Conservation (phyloP, 2,888 invertebrate species). For the Epinotia nisella region DNA sequence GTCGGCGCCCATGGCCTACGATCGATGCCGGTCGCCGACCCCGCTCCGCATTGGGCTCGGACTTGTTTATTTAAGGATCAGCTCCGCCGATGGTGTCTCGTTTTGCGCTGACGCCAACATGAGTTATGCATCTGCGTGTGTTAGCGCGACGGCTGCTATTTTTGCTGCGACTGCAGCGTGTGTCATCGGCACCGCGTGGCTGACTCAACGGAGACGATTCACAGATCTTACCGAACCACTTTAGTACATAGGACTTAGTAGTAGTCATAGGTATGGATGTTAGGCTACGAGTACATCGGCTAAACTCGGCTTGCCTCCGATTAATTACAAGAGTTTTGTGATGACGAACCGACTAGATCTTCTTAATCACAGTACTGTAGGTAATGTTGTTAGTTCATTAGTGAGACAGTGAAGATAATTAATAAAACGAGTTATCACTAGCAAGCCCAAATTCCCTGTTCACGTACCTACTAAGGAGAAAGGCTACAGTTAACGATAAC, state of each 20-base stretch:
- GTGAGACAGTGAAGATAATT: too few species aligned
- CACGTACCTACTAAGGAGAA: neutral
- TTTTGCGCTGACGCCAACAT: constrained; percentile 34
- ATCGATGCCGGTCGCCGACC: constrained; percentile 41
- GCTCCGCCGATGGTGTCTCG: constrained; percentile 22
- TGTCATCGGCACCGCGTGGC: constrained; percentile 18
- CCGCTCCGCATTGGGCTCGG: constrained; percentile 28
- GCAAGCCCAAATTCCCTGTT: neutral
- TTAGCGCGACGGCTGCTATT: constrained; percentile 25
- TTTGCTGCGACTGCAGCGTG: constrained; percentile 20
- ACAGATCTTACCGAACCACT: neutral
- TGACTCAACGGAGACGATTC: neutral
- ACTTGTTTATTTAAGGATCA: constrained; percentile 37
- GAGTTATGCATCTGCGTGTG: constrained; percentile 26
- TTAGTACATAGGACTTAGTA: neutral
- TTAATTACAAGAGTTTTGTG: neutral
- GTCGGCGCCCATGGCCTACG: constrained; percentile 18
- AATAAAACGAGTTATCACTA: neutral
- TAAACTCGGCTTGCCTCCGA: too few species aligned
- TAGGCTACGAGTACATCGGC: too few species aligned
- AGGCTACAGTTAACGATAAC: constrained; percentile 1
- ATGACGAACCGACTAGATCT: neutral
- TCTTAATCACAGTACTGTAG: neutral
- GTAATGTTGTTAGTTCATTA: too few species aligned
- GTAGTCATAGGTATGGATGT: too few species aligned